Evolutionary conservation across 2,113 vertebrate genomes (phyloP), one percentile per base, ranked within the genome.

Genomic region (Lucifuga dentata): DNA sequence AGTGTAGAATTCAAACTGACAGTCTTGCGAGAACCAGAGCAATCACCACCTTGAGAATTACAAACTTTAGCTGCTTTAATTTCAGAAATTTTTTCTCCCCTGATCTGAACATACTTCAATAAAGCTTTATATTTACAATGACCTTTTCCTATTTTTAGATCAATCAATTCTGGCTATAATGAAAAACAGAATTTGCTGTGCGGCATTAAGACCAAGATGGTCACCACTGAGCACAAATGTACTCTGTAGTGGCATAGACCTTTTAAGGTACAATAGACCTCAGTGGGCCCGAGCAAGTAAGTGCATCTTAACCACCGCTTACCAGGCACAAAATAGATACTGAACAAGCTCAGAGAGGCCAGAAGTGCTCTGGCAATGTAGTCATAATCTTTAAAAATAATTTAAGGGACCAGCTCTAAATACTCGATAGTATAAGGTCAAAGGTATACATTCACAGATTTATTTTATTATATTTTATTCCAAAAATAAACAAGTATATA

Each of bases 151-250:
- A 16, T 44, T 68, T 73, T 17, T 16, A 76, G 60, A 61, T 49
- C 66, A 83, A 86, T 84, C 80, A 78, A 86, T 84, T 58, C 32
- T 21, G 24, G 74, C 36, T 59, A 61, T 52, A 63, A 69, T 58
- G 68, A 68, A 26, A 81, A 68, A 44, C 64, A 71, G 62, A 40
- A 50, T 68, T n/a, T 64, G 57, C 58, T 43, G 36, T 23, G 57
- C 16, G 35, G 16, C 24, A 9, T 17, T n/a, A 33, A 63, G 45
- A 67, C 21, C 50, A 53, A 43, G 49, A 49, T 70, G 63, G 56
- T 49, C 16, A 53, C 52, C 36, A 19, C 23, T 29, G 35, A 57
- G 45, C 9, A 26, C 2, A 15, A 2, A 38, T 19, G 8, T 29
- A 23, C 2, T 8, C 50, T 46, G 62, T 49, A 52, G 59, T 40